A percentile compares a stretch with the other conserved stretches of the same genome.
Conservation (phyloP, 2,797 vertebrate species). For the Petrocephalus sullivani region DNA sequence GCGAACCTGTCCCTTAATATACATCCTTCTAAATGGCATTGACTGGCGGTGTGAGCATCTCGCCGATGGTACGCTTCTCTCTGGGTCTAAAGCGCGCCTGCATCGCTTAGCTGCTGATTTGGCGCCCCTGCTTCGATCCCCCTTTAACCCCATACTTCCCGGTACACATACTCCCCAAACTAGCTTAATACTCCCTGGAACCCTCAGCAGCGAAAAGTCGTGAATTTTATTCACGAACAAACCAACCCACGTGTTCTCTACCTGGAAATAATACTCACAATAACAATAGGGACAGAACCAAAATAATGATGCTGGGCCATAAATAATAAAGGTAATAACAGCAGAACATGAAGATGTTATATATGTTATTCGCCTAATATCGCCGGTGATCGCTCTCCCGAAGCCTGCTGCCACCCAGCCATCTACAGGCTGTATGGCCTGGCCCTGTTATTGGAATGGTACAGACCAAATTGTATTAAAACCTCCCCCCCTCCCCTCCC, state of each 20-base stretch:
- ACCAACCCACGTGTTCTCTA: constrained; percentile 31
- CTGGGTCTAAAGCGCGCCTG: neutral
- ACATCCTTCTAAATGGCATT: neutral
- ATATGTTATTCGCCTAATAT: neutral
- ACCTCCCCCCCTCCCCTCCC: constrained; percentile 40
- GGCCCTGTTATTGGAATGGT: constrained; percentile 64
- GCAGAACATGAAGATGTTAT: neutral
- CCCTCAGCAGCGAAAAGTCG: constrained; percentile 21
- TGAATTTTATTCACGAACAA: constrained; percentile 28
- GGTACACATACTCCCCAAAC: constrained; percentile 56
- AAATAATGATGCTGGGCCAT: neutral
- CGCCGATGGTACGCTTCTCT: neutral
- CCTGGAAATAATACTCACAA: neutral
- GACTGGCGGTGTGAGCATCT: neutral
- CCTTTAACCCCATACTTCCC: constrained; percentile 58
- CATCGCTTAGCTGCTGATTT: constrained; percentile 34
- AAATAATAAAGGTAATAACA: neutral
- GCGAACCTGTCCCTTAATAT: neutral
- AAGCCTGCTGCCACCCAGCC: constrained; percentile 45
- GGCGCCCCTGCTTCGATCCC: constrained; percentile 49
- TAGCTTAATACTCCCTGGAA: constrained; percentile 65
- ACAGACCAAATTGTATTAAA: constrained; percentile 71
- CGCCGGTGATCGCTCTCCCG: neutral
- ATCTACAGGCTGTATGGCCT: constrained; percentile 52
- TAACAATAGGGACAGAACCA: constrained; percentile 1